Percentiles rank a stretch among this genome's conserved stretches.
These are phyloP conservation scores for Schizopygopsis malacanthus DNA, from an alignment of 2,797 vertebrate genomes.

Conservation along the genomic window DNA sequence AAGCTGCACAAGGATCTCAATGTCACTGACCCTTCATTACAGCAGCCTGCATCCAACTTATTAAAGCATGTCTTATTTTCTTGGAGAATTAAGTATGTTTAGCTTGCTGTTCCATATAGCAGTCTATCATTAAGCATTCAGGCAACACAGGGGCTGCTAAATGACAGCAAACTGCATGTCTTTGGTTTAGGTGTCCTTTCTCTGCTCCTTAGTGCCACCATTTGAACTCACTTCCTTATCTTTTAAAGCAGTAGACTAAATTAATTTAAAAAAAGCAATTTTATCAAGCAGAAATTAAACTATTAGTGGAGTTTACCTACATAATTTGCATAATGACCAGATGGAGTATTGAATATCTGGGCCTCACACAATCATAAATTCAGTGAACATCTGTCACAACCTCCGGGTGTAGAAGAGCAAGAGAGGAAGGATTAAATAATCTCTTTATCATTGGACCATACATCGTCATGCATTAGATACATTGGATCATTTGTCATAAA, in stretches of 20 bases:
- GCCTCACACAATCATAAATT: constrained; percentile 41
- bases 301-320: constrained; percentile 48
- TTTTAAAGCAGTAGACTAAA: constrained; percentile 37
- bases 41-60: constrained; percentile 24
- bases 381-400: constrained; percentile 51
- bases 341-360: constrained; percentile 49
- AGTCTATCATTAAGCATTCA: constrained; percentile 43
- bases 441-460: constrained; percentile 15
- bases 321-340: constrained; percentile 53
- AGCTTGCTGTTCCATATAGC: neutral
- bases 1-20: too few species aligned
- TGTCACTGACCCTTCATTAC: too few species aligned
- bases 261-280: constrained; percentile 36
- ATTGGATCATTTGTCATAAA: constrained; percentile 35
- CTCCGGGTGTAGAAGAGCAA: constrained; percentile 43
- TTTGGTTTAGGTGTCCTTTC: constrained; percentile 25
- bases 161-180: constrained; percentile 33
- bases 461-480: constrained; percentile 36
- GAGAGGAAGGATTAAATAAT: constrained; percentile 30
- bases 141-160: constrained; percentile 13
- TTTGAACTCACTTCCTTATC: constrained; percentile 40
- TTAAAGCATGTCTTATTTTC: constrained; percentile 42
- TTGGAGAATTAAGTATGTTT: constrained; percentile 18
- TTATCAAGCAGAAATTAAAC: constrained; percentile 44
- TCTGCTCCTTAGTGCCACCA: neutral